Percentiles rank a stretch among this genome's conserved stretches.
Conservation (phyloP, 2,888 invertebrate species). For the Exephanes ischioxanthus region DNA sequence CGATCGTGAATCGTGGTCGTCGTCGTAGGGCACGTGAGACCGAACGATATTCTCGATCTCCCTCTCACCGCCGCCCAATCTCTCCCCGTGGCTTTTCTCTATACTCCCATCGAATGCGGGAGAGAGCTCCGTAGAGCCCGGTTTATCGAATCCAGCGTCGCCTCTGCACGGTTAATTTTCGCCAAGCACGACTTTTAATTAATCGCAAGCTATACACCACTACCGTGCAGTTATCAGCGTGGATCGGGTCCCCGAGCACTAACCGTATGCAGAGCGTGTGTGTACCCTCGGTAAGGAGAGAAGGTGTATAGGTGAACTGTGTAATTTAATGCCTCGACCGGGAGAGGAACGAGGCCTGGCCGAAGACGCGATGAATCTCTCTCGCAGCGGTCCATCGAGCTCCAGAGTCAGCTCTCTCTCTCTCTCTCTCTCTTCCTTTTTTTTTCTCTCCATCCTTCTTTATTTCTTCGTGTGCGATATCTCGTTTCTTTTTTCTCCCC, state of each 20-base stretch:
- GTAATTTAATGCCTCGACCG: slow-evolving; percentile 64
- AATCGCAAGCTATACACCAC: slow-evolving; percentile 62
- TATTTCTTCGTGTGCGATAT: slow-evolving; percentile 26
- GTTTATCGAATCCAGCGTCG: slow-evolving; percentile 46
- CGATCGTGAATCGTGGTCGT: slow-evolving; percentile 59
- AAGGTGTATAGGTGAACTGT: slow-evolving; percentile 43
- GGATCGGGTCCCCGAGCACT: slow-evolving; percentile 34
- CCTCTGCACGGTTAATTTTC: slow-evolving; percentile 60
- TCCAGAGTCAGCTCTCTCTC: slow-evolving; percentile 5
- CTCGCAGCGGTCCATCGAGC: slow-evolving; percentile 40
- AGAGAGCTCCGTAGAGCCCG: slow-evolving; percentile 25
- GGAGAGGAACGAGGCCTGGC: slow-evolving; percentile 36
- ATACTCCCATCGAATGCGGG: slow-evolving; percentile 25
- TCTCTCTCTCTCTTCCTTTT: neutral
- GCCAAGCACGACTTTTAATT: slow-evolving; percentile 67
- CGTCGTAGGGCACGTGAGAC: slow-evolving; percentile 37
- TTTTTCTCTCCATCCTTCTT: neutral
- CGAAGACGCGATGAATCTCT: slow-evolving; percentile 59
- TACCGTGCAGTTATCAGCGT: slow-evolving; percentile 51
- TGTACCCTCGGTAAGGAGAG: neutral
- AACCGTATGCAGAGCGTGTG: neutral
- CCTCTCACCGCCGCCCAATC: slow-evolving; percentile 15
- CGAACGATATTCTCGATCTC: slow-evolving; percentile 44
- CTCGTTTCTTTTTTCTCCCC: slow-evolving; percentile 35
- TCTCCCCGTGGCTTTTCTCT: slow-evolving; percentile 9